phyloP scores from a whole-genome alignment of 2,888 invertebrate species.

The Prionchulus punctatus region DNA sequence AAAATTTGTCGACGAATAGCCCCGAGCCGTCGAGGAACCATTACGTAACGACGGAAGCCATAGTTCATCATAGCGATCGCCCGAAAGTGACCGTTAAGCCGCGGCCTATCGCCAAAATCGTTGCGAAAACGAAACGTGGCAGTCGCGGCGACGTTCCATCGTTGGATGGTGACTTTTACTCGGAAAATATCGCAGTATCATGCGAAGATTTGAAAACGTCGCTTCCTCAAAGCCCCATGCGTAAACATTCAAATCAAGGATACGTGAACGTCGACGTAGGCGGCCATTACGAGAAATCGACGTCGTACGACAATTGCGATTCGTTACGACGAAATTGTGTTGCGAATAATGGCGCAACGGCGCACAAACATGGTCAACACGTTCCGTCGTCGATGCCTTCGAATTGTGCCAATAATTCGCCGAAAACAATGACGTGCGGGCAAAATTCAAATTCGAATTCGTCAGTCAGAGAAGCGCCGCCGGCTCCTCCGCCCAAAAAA shows the following conservation, averaged over 20 bases:
- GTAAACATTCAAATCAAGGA: background rate
- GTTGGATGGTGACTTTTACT: background rate
- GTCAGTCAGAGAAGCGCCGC: background rate
- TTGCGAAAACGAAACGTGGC: background rate
- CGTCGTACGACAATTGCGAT: background rate
- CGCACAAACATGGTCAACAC: too few relatives aligned
- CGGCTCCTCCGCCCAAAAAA: background rate
- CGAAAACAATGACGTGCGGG: too few relatives aligned
- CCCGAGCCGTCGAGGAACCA: background rate
- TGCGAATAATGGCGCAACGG: background rate
- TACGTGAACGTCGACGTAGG: background rate
- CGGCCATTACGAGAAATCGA: background rate
- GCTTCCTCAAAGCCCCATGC: background rate
- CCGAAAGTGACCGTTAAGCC: slow-evolving; percentile 64
- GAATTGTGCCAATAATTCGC: too few relatives aligned
- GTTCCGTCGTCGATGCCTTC: background rate
- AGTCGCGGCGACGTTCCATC: too few relatives aligned
- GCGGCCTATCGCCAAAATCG: background rate
- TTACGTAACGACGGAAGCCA: slow-evolving; percentile 41
- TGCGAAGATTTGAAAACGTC: background rate
- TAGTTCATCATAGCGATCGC: slow-evolving; percentile 69
- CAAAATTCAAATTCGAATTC: background rate
- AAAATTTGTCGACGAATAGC: too few relatives aligned
- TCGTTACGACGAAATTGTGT: background rate
- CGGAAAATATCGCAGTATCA: background rate